Percentiles rank a stretch among this genome's conserved stretches.
Evolutionary conservation across 2,113 vertebrate species (phyloP).

Genomic region (Peromyscus leucopus): DNA sequence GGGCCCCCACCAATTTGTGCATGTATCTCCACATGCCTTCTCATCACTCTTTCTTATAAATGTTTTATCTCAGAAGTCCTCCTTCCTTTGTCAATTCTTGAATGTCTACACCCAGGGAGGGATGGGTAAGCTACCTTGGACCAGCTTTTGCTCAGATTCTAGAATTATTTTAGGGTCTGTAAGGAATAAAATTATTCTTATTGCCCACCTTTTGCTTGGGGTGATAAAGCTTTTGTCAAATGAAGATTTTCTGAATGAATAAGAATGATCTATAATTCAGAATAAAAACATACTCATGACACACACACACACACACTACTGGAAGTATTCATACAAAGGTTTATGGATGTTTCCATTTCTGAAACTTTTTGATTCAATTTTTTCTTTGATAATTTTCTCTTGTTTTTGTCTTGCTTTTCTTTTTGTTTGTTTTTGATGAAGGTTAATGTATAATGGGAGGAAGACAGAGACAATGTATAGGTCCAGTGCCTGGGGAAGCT

Average conservation of each 20-base stretch:
- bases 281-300: background rate
- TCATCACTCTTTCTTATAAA: background rate
- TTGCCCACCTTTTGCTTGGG: background rate
- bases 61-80: background rate
- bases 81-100: background rate
- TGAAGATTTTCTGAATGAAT: background rate
- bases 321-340: background rate
- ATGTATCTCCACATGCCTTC: too few species aligned
- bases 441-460: background rate
- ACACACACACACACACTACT: background rate
- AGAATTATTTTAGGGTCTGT: background rate
- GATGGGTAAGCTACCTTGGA: background rate
- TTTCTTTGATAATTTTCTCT: background rate
- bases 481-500: background rate
- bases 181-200: background rate
- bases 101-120: background rate
- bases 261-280: background rate
- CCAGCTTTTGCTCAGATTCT: constrained; percentile 6
- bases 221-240: background rate
- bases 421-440: background rate
- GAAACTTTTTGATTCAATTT: background rate
- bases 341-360: background rate
- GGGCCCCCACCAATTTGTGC: too few species aligned
- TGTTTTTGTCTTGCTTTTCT: background rate
- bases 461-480: background rate